Conservation (phyloP, 2,888 invertebrate species). For the Zaprionus bogoriensis region DNA sequence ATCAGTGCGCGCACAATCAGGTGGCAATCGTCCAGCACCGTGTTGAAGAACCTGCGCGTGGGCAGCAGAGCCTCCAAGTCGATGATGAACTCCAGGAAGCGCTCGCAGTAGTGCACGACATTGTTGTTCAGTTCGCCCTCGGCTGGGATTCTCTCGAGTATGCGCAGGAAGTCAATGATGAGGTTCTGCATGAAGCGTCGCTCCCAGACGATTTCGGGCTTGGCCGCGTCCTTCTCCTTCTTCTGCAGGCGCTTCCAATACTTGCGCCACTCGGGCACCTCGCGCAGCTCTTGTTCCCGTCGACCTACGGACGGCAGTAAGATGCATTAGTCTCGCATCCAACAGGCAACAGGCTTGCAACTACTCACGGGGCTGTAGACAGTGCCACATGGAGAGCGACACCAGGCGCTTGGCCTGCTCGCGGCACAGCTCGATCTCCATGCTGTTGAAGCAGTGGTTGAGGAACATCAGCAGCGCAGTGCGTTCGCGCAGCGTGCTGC, state of each 20-base stretch:
- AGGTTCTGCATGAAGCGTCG: constrained; percentile 89
- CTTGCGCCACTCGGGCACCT: constrained; percentile 94
- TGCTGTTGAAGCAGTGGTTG: constrained; percentile 98
- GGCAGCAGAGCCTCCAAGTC: constrained; percentile 97
- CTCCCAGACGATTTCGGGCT: constrained; percentile 90
- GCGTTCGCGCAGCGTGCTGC: constrained; percentile 86
- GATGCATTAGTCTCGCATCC: background rate
- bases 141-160: constrained; percentile 89
- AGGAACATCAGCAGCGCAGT: constrained; percentile 95
- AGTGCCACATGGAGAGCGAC: constrained; percentile 96
- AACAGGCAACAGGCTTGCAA: background rate
- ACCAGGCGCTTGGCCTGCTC: constrained; percentile 95
- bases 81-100: constrained; percentile 97
- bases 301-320: constrained; percentile 84
- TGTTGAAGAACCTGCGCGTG: constrained; percentile 98
- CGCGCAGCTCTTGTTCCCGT: constrained; percentile 92
- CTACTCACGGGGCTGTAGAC: constrained; percentile 90
- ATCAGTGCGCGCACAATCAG: constrained; percentile 94
- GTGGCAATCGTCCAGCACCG: constrained; percentile 96
- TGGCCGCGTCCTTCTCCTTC: constrained; percentile 85
- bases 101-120: constrained; percentile 92
- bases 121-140: constrained; percentile 85
- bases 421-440: constrained; percentile 96
- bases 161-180: constrained; percentile 93
- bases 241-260: constrained; percentile 95